Evolutionary conservation across 2,888 invertebrate species (phyloP).

Genomic region (Thumatha senex): DNA sequence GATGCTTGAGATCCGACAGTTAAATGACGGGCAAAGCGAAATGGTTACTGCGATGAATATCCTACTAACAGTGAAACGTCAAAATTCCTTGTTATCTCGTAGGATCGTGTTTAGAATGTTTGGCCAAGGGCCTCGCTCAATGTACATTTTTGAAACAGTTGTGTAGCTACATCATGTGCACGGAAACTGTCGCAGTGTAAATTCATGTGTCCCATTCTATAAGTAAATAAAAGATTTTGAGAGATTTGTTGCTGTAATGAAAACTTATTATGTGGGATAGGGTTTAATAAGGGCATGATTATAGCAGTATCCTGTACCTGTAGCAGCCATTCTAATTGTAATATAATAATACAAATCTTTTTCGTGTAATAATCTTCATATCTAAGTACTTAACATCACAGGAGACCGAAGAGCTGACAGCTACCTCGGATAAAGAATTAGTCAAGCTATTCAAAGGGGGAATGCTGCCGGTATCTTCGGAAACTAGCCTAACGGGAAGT

Average conservation of each 20-base stretch:
- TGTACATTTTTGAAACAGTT: constrained; percentile 11
- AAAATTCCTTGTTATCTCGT: constrained; percentile 46
- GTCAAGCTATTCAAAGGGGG: too few relatives aligned
- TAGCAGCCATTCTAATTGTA: too few relatives aligned
- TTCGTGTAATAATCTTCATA: too few relatives aligned
- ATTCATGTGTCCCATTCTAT: neutral
- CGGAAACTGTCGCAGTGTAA: neutral
- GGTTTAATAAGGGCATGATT: too few relatives aligned
- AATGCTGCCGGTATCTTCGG: too few relatives aligned
- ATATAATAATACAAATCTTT: too few relatives aligned
- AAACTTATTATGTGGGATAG: neutral
- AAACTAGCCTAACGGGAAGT: too few relatives aligned
- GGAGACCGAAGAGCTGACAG: too few relatives aligned
- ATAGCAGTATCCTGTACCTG: too few relatives aligned
- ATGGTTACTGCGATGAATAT: constrained; percentile 41
- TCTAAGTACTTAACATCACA: too few relatives aligned
- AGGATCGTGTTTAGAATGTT: constrained; percentile 41
- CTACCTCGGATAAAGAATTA: too few relatives aligned
- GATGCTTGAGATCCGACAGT: constrained; percentile 32
- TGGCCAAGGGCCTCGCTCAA: constrained; percentile 8
- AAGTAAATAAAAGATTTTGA: neutral
- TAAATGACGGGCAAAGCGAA: constrained; percentile 32
- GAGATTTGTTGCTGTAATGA: neutral
- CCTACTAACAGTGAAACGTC: constrained; percentile 40
- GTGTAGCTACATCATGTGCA: constrained; percentile 9